Conservation (phyloP, 1,140 invertebrate species). For the Galendromus occidentalis region DNA sequence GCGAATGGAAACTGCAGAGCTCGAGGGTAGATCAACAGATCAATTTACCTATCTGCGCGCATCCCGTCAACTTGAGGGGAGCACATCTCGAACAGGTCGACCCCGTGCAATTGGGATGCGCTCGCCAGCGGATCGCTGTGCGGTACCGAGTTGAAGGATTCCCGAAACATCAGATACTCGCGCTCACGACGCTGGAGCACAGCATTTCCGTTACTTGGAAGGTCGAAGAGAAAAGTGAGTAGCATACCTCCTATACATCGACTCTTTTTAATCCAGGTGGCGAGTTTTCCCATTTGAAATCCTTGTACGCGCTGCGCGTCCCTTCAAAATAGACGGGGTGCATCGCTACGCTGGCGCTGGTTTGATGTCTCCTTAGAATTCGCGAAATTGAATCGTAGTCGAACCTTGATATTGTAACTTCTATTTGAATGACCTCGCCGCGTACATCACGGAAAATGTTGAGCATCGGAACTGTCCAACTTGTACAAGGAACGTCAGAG, state of each 20-base stretch:
- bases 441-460: too few species aligned
- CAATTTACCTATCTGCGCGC: neutral
- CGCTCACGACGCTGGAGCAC: neutral
- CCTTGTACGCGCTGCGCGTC: too few species aligned
- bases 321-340: too few species aligned
- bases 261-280: too few species aligned
- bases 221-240: conserved; percentile 1
- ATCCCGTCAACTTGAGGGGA: neutral
- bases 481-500: too few species aligned
- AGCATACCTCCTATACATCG: neutral
- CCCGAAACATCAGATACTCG: neutral
- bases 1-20: neutral
- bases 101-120: neutral
- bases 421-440: too few species aligned
- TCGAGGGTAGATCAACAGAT: neutral
- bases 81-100: neutral
- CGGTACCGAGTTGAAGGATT: neutral
- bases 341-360: too few species aligned
- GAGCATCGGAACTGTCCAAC: too few species aligned
- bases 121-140: neutral
- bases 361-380: too few species aligned
- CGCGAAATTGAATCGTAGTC: too few species aligned
- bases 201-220: conserved; percentile 1
- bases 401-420: too few species aligned
- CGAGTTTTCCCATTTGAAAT: too few species aligned